phyloP scores from a whole-genome alignment of 2,888 invertebrate species.

The Euphydryas editha region DNA sequence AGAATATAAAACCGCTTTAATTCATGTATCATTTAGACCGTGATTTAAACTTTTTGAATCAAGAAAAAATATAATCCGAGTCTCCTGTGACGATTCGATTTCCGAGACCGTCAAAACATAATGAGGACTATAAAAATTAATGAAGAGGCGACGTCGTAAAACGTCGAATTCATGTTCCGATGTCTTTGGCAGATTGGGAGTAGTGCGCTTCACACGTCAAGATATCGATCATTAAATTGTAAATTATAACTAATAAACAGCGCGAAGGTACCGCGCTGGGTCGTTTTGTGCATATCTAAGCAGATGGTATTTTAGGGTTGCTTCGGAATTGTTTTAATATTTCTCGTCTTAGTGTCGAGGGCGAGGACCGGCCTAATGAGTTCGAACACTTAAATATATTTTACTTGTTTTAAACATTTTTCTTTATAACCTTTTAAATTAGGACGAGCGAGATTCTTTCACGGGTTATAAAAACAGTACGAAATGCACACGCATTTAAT shows the following conservation, averaged over 20 bases:
- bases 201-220: constrained; percentile 39
- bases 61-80: constrained; percentile 26
- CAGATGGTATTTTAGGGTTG: constrained; percentile 17
- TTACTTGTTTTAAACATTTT: constrained; percentile 13
- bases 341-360: not conserved
- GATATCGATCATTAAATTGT: constrained; percentile 41
- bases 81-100: constrained; percentile 42
- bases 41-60: constrained; percentile 10
- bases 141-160: constrained; percentile 46
- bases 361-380: constrained; percentile 21
- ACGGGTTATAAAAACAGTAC: constrained; percentile 1
- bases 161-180: constrained; percentile 42
- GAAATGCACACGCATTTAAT: not conserved
- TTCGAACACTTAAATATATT: constrained; percentile 19
- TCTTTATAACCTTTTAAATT: constrained; percentile 9
- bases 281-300: constrained; percentile 26
- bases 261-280: constrained; percentile 18
- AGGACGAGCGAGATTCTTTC: not conserved
- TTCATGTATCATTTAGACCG: constrained; percentile 16
- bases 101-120: constrained; percentile 37
- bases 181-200: constrained; percentile 43
- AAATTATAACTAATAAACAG: constrained; percentile 38
- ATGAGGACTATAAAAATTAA: constrained; percentile 48
- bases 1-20: not conserved
- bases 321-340: constrained; percentile 5